Percentiles rank a stretch among this genome's conserved stretches.
phyloP scores from a whole-genome alignment of 1,140 invertebrate species.

The Aricia agestis region DNA sequence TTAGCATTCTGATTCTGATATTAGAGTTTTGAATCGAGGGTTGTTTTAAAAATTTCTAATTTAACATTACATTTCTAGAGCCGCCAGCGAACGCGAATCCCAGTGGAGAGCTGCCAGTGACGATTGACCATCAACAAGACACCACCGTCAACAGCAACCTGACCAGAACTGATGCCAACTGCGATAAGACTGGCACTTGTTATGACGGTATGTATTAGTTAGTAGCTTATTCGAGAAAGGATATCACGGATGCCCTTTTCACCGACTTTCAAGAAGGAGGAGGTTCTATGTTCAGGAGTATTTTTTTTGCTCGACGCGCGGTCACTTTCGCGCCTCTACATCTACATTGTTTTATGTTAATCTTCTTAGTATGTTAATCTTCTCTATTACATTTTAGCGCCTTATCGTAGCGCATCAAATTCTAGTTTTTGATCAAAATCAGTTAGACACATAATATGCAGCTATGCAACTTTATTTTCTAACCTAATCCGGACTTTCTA shows the following conservation, averaged over 20 bases:
- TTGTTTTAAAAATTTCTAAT: neutral
- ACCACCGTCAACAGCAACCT: conserved; percentile 80
- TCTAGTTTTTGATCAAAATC: too few species aligned
- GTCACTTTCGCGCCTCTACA: too few species aligned
- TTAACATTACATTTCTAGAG: conserved; percentile 39
- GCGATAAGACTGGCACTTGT: conserved; percentile 95
- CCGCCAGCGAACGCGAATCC: conserved; percentile 56
- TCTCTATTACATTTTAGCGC: too few species aligned
- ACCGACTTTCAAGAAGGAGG: too few species aligned
- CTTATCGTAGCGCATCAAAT: too few species aligned
- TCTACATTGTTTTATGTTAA: too few species aligned
- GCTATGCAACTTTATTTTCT: neutral
- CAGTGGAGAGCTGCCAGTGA: conserved; percentile 79
- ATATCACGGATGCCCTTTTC: neutral
- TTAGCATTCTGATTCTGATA: too few species aligned
- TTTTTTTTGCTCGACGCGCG: too few species aligned
- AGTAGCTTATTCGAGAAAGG: conserved; percentile 8
- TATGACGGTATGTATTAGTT: conserved; percentile 85
- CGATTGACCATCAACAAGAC: conserved; percentile 84
- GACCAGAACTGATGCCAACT: conserved; percentile 88
- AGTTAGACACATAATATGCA: neutral
- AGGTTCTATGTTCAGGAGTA: neutral
- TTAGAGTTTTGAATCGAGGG: neutral
- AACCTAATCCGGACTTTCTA: neutral
- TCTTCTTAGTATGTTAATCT: too few species aligned